A percentile compares a stretch with the other conserved stretches of the same genome.
Conservation (phyloP, 2,888 invertebrate species). For the Dyspetes luteomarginatus region DNA sequence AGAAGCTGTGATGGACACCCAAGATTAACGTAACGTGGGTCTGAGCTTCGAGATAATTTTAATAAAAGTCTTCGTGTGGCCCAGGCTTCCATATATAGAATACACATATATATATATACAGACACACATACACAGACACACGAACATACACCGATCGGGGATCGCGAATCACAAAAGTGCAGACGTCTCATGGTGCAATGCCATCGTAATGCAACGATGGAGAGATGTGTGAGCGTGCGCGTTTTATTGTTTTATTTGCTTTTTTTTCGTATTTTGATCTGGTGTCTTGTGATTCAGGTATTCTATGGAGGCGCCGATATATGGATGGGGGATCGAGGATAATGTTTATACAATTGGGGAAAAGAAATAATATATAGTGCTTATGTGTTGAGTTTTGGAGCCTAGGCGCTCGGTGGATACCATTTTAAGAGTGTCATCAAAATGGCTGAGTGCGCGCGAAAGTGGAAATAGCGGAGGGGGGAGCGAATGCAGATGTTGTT, state of each 20-base stretch:
- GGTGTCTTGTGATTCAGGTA: conserved; percentile 50
- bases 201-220: not conserved
- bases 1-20: conserved; percentile 55
- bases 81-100: conserved; percentile 80
- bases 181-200: conserved; percentile 10
- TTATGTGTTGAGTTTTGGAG: conserved; percentile 22
- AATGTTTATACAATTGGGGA: conserved; percentile 1
- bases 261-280: not conserved
- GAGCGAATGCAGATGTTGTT: conserved; percentile 4
- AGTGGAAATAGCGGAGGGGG: conserved; percentile 26
- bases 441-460: conserved; percentile 41
- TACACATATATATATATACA: conserved; percentile 68
- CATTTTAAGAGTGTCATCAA: conserved; percentile 45
- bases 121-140: conserved; percentile 16
- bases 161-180: conserved; percentile 33
- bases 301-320: conserved; percentile 22
- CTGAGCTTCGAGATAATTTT: conserved; percentile 69
- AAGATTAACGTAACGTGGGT: conserved; percentile 49
- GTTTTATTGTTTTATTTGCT: conserved; percentile 19
- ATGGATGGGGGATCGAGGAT: conserved; percentile 30
- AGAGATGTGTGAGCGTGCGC: conserved; percentile 12
- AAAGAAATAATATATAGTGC: conserved; percentile 31
- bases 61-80: conserved; percentile 78
- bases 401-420: not conserved
- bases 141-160: conserved; percentile 40